Conservation (phyloP, 1,140 invertebrate species). For the Phthorimaea operculella region DNA sequence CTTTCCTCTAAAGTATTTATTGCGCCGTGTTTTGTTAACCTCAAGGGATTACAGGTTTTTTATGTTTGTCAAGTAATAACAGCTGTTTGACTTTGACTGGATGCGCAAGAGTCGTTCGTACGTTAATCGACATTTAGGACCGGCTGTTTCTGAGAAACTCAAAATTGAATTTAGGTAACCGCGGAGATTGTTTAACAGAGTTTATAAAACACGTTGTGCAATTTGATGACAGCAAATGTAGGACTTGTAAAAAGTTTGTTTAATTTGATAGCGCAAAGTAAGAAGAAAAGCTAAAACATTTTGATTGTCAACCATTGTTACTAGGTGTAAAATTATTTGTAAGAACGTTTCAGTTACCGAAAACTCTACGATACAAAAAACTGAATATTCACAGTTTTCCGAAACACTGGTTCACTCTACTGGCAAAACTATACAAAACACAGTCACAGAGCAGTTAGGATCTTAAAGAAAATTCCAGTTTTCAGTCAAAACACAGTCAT, state of each 20-base stretch:
- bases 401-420: not conserved
- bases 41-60: slow-evolving; percentile 60
- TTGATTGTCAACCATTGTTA: no score
- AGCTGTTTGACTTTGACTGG: slow-evolving; percentile 44
- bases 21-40: slow-evolving; percentile 61
- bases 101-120: slow-evolving; percentile 31
- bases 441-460: not conserved
- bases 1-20: slow-evolving; percentile 51
- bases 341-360: no score
- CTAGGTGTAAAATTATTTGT: no score
- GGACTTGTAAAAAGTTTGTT: no score
- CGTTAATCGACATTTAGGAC: slow-evolving; percentile 9
- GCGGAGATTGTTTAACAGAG: no score
- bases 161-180: no score
- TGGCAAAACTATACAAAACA: not conserved
- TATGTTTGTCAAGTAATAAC: slow-evolving; percentile 60
- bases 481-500: slow-evolving; percentile 16
- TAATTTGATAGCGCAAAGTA: no score
- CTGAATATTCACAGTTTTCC: not conserved
- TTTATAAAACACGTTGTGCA: no score
- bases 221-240: no score
- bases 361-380: no score
- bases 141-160: not conserved
- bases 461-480: not conserved
- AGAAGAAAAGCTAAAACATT: no score